A percentile compares a stretch with the other conserved stretches of the same genome.
Conservation (phyloP, 2,113 vertebrate genomes). For the Sporophila hypoxantha region DNA sequence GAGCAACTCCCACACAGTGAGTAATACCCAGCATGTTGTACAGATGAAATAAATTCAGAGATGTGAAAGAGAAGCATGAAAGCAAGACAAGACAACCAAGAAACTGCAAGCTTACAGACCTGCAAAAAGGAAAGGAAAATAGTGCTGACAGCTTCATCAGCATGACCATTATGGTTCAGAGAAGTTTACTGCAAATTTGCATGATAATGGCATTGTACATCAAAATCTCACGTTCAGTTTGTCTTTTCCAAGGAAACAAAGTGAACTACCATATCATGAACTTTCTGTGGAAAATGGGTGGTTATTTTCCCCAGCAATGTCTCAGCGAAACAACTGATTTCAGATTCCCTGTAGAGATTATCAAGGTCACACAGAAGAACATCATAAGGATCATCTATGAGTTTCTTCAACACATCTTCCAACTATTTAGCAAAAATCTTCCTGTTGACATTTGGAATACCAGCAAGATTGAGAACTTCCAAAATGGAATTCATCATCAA, state of each 20-base stretch:
- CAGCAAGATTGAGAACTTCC: slow-evolving; percentile 1
- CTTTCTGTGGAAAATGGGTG: neutral
- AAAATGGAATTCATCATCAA: slow-evolving; percentile 30
- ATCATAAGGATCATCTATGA: neutral
- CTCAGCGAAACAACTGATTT: slow-evolving; percentile 25
- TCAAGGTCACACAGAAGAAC: neutral
- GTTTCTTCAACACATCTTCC: slow-evolving; percentile 28
- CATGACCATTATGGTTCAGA: neutral
- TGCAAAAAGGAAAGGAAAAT: neutral
- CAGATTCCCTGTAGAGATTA: slow-evolving; percentile 34
- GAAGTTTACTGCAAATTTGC: neutral
- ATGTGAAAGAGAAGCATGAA: neutral
- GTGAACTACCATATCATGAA: neutral
- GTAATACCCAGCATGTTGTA: slow-evolving; percentile 12
- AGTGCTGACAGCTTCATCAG: neutral
- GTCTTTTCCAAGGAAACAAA: slow-evolving; percentile 5
- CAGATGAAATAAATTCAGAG: slow-evolving; percentile 31
- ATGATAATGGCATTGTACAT: neutral
- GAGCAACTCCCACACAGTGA: neutral
- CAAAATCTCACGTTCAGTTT: neutral
- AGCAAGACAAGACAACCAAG: neutral
- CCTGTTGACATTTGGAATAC: neutral
- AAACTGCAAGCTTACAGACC: neutral
- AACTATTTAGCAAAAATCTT: slow-evolving; percentile 33
- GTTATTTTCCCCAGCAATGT: slow-evolving; percentile 34